Conservation (phyloP, 2,888 invertebrate genomes). For the Rhodophaea formosa region DNA sequence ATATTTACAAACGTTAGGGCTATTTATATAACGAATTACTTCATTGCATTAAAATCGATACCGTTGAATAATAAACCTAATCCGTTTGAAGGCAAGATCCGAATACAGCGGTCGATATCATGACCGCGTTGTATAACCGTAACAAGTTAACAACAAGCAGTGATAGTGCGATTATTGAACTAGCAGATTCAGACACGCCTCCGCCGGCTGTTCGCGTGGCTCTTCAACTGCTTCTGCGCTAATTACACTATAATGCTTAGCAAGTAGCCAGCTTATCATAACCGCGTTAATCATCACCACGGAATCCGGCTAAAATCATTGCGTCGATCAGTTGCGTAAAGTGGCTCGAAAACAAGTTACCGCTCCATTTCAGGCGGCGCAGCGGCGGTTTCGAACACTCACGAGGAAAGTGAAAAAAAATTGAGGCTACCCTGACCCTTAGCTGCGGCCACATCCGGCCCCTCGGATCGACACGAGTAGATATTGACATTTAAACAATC, state of each 20-base stretch:
- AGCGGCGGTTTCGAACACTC: conserved; percentile 31
- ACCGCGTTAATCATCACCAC: conserved; percentile 62
- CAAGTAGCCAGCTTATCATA: conserved; percentile 58
- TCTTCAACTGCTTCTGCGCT: conserved; percentile 33
- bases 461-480: conserved; percentile 24
- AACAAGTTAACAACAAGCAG: conserved; percentile 11
- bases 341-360: conserved; percentile 56
- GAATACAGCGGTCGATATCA: conserved; percentile 17
- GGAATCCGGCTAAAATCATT: conserved; percentile 68
- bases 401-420: conserved; percentile 47
- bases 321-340: conserved; percentile 71
- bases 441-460: conserved; percentile 29
- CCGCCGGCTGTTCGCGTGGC: conserved; percentile 9
- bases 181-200: not conserved
- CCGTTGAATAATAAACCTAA: conserved; percentile 13
- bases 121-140: conserved; percentile 21
- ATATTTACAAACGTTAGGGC: not conserved
- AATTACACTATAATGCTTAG: conserved; percentile 40
- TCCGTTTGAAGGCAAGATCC: conserved; percentile 5
- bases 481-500: conserved; percentile 42
- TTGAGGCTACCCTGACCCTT: conserved; percentile 27
- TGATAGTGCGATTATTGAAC: conserved; percentile 8
- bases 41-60: conserved; percentile 4
- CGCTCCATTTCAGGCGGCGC: conserved; percentile 67
- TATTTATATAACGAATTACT: conserved; percentile 7